Conservation (phyloP, 2,797 vertebrate genomes). For the Tapera naevia region DNA sequence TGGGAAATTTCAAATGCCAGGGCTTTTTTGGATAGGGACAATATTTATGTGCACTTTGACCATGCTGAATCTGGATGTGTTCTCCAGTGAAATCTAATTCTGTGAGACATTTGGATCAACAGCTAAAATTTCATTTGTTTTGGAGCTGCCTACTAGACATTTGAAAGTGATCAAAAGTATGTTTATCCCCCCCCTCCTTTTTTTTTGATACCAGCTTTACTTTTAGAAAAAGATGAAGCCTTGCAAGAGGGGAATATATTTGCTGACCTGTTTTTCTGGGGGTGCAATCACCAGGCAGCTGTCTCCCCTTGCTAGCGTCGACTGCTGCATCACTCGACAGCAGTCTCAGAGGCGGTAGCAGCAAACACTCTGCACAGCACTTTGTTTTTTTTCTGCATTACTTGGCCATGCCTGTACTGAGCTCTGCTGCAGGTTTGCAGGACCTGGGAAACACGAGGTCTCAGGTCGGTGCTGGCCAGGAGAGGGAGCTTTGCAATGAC, state of each 20-base stretch:
- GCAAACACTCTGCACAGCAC: rapidly evolving
- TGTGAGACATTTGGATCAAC: background rate
- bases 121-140: background rate
- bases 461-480: background rate
- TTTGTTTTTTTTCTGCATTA: rapidly evolving
- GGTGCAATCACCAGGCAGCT: background rate
- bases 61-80: background rate
- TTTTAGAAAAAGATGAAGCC: background rate
- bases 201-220: background rate
- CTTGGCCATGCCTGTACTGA: rapidly evolving
- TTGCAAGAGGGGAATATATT: rapidly evolving
- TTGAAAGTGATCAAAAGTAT: background rate
- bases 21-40: background rate
- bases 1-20: background rate
- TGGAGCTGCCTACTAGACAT: background rate
- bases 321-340: rapidly evolving
- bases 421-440: background rate
- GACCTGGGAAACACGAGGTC: background rate
- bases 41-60: slow-evolving; percentile 1
- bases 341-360: background rate
- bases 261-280: background rate
- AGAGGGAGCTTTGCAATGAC: background rate
- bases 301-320: too few species aligned
- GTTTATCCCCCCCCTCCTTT: background rate
- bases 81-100: background rate